These are phyloP conservation scores for Neodon shergylaensis DNA, from an alignment of 2,113 vertebrate genomes.

Conservation along the genomic window DNA sequence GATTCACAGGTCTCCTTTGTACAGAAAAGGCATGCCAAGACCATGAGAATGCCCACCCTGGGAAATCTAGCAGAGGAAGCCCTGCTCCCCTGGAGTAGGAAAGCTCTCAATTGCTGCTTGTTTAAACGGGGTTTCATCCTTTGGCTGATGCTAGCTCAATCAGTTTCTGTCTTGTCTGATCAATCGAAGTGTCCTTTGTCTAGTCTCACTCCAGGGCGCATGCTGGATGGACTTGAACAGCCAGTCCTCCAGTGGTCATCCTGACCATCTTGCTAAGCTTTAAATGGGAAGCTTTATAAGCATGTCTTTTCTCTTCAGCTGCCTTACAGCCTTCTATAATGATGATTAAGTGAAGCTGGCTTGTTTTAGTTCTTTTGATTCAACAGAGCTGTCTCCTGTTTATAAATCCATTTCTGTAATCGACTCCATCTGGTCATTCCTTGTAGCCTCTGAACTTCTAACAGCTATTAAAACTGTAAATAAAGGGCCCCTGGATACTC, in stretches of 20 bases:
- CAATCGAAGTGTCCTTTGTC: slow-evolving; percentile 2
- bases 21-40: slow-evolving; percentile 19
- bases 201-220: slow-evolving; percentile 20
- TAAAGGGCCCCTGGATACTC: slow-evolving; percentile 64
- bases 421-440: slow-evolving; percentile 65
- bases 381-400: slow-evolving; percentile 71
- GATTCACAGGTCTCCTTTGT: not conserved
- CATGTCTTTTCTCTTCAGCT: slow-evolving; percentile 48
- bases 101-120: not conserved
- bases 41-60: not conserved
- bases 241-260: slow-evolving; percentile 33
- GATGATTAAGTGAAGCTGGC: slow-evolving; percentile 63
- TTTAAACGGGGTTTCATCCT: slow-evolving; percentile 1
- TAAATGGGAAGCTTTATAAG: slow-evolving; percentile 64
- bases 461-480: slow-evolving; percentile 72
- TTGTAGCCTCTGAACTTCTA: slow-evolving; percentile 66
- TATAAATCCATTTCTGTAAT: slow-evolving; percentile 73
- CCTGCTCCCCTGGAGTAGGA: not conserved
- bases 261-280: slow-evolving; percentile 30
- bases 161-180: slow-evolving; percentile 52
- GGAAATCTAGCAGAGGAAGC: slow-evolving; percentile 4
- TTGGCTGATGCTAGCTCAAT: slow-evolving; percentile 31
- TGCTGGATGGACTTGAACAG: slow-evolving; percentile 31
- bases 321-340: slow-evolving; percentile 59
- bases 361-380: slow-evolving; percentile 70